phyloP scores from a whole-genome alignment of 2,113 vertebrate genomes.

The Arothron firmamentum region DNA sequence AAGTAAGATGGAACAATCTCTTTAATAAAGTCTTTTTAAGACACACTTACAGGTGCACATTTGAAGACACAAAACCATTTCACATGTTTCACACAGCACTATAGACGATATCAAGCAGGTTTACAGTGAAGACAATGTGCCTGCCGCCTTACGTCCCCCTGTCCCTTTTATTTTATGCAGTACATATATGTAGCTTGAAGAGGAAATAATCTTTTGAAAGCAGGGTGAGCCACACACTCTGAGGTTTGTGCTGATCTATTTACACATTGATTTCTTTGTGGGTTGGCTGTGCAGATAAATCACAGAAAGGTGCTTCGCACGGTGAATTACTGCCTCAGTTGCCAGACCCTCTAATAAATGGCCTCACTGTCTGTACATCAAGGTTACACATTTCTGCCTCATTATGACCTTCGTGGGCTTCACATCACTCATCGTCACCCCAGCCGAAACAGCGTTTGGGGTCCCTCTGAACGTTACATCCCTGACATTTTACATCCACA shows the following conservation, averaged over 20 bases:
- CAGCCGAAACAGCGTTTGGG: slow-evolving; percentile 7
- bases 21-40: slow-evolving; percentile 16
- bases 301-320: slow-evolving; percentile 37
- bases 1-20: slow-evolving; percentile 20
- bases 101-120: slow-evolving; percentile 51
- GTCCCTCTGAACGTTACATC: slow-evolving; percentile 2
- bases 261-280: slow-evolving; percentile 37
- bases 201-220: slow-evolving; percentile 34
- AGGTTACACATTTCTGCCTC: slow-evolving; percentile 14
- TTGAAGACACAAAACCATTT: slow-evolving; percentile 55
- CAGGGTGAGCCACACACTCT: slow-evolving; percentile 33
- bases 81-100: slow-evolving; percentile 48
- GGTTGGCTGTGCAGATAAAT: slow-evolving; percentile 33
- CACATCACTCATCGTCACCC: neutral
- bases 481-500: slow-evolving; percentile 4
- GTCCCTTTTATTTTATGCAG: slow-evolving; percentile 17
- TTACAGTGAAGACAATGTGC: slow-evolving; percentile 39
- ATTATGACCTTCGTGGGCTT: slow-evolving; percentile 15
- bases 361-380: slow-evolving; percentile 18
- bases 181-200: slow-evolving; percentile 6
- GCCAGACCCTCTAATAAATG: slow-evolving; percentile 25
- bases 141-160: neutral
- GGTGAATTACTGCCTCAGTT: slow-evolving; percentile 35
- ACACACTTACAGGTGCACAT: slow-evolving; percentile 10
- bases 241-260: slow-evolving; percentile 42